Conservation (phyloP, 1,140 invertebrate species). For the Piezodorus guildinii region DNA sequence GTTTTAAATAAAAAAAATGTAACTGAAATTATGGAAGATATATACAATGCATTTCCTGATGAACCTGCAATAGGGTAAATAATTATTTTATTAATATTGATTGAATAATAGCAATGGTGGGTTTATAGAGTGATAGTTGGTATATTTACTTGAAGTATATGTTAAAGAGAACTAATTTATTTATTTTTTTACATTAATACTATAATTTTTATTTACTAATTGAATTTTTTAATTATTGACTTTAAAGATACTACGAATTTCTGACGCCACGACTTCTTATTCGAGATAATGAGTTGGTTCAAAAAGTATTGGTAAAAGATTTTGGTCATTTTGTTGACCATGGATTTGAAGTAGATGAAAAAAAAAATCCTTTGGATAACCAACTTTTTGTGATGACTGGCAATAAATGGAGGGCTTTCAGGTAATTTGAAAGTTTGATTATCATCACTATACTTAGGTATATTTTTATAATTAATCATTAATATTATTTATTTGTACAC, state of each 20-base stretch:
- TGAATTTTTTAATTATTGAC: not conserved
- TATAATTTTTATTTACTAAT: not conserved
- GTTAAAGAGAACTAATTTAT: not conserved
- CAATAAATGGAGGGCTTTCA: constrained; percentile 35
- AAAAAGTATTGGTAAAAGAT: constrained; percentile 32
- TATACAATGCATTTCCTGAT: not conserved
- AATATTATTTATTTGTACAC: too few species aligned
- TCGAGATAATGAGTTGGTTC: constrained; percentile 34
- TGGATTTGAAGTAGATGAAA: constrained; percentile 21
- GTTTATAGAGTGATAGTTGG: not conserved
- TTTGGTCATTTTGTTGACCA: constrained; percentile 32
- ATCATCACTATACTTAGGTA: constrained; percentile 27
- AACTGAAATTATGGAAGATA: not conserved
- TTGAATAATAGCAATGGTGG: not conserved
- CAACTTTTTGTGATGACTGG: constrained; percentile 27
- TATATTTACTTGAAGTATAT: not conserved
- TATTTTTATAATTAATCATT: too few species aligned
- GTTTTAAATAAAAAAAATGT: not conserved
- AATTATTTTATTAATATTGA: not conserved
- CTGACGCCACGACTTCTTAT: constrained; percentile 26
- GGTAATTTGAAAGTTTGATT: constrained; percentile 40
- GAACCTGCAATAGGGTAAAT: not conserved
- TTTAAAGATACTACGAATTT: constrained; percentile 22
- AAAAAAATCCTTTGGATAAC: constrained; percentile 22
- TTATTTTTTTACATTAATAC: not conserved